Evolutionary conservation across 2,888 invertebrate species (phyloP).

Genomic region (Therioaphis trifolii): DNA sequence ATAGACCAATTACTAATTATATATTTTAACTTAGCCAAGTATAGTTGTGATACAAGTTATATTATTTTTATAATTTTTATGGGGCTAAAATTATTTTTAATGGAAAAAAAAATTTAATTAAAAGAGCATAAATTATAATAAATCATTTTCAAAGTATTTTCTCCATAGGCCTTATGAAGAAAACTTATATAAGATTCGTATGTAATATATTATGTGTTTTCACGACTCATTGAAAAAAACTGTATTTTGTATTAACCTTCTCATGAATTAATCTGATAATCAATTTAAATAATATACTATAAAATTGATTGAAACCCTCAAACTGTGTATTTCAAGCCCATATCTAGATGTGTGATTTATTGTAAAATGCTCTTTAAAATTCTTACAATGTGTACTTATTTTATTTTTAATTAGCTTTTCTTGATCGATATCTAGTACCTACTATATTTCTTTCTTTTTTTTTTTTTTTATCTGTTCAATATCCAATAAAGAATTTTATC

Average conservation of each 20-base stretch:
- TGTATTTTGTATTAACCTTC: conserved; percentile 18
- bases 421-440: not conserved
- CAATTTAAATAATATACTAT: not conserved
- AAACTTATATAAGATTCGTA: not conserved
- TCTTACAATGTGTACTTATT: conserved; percentile 32
- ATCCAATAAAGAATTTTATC: no score
- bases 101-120: conserved; percentile 14
- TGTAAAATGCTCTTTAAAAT: conserved; percentile 5
- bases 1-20: conserved; percentile 43
- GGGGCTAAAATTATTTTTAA: conserved; percentile 53
- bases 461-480: no score
- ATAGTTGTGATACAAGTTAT: conserved; percentile 60
- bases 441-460: no score
- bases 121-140: not conserved
- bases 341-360: conserved; percentile 28
- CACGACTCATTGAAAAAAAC: conserved; percentile 3
- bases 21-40: conserved; percentile 50
- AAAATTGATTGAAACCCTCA: conserved; percentile 8
- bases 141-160: conserved; percentile 26
- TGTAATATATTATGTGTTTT: conserved; percentile 9
- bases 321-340: not conserved
- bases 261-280: conserved; percentile 9
- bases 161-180: not conserved
- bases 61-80: conserved; percentile 50
- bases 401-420: not conserved